A percentile compares a stretch with the other conserved stretches of the same genome.
These are phyloP conservation scores for Scaptomyza montana DNA, from an alignment of 1,140 invertebrate species.

Conservation along the genomic window DNA sequence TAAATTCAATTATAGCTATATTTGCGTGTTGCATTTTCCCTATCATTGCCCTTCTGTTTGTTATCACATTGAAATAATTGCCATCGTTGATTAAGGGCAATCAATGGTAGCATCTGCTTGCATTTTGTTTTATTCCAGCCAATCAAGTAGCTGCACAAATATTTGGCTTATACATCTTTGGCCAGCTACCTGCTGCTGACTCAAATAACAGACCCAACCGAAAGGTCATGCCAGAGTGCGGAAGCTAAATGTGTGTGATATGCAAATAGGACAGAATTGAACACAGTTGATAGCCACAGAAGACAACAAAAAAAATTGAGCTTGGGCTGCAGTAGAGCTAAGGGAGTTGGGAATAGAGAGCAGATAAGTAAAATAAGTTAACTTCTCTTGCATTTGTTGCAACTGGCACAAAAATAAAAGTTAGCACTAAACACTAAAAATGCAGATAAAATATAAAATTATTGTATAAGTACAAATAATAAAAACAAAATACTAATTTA, in stretches of 20 bases:
- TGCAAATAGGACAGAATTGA: conserved; percentile 4
- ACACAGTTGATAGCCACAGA: conserved; percentile 15
- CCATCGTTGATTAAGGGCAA: conserved; percentile 47
- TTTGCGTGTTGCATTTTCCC: too few species aligned
- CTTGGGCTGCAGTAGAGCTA: neutral
- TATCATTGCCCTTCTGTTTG: conserved; percentile 11
- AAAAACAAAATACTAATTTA: neutral
- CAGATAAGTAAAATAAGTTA: neutral
- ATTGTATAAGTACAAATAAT: neutral
- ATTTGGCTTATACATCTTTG: conserved; percentile 12
- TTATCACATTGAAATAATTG: conserved; percentile 35
- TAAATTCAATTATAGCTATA: conserved; percentile 37
- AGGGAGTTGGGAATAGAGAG: conserved; percentile 7
- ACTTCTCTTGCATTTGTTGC: neutral
- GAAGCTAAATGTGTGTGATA: neutral
- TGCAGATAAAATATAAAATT: conserved; percentile 1
- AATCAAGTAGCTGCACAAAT: conserved; percentile 23
- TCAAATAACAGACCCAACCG: conserved; percentile 8
- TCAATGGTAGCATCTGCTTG: conserved; percentile 17
- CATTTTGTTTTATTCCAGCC: conserved; percentile 7
- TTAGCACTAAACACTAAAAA: neutral
- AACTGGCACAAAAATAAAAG: neutral
- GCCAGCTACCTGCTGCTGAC: conserved; percentile 9
- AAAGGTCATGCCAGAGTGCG: conserved; percentile 1
- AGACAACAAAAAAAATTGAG: conserved; percentile 16